Base-by-base conservation (phyloP, 2,797 vertebrate species). In the Orientallactaga sibirica region DNA sequence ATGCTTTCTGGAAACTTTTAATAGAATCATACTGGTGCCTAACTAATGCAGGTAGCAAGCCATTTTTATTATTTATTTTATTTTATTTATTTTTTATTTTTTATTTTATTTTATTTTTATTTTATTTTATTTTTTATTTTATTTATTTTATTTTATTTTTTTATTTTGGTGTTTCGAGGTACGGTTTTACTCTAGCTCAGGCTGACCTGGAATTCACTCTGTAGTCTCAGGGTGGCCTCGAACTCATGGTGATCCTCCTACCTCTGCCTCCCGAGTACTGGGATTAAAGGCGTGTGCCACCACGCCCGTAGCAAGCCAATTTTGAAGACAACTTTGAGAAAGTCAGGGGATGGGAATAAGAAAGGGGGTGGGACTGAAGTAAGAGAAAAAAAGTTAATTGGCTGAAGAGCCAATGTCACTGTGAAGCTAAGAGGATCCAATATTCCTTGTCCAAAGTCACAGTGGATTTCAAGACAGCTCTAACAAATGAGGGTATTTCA, bases 361-460 rank as follows among this genome's bases (percentile, higher is more conserved):
- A 97, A 92, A 79, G 95, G 10, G 93, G 94, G 74, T 88, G n/a
- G 62, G 82, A 68, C 27, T 20, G 80, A 25, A 33, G 29, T 22
- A n/a, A 64, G 19, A 93, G 91, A 92, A 94, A 87, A 94, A 29
- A n/a, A 70, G 33, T 67, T 41, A 66, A 25, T 52, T 85, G 71
- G 41, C 58, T 77, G 76, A 25, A 94, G 93, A 92, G 96, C 77
- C 92, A 86, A 93, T 96, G 90, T 91, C 97, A 96, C 95, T 94
- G 95, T 94, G 74, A 97, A 97, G 81, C 96, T 96, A 89, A 92
- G 97, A 96, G 97, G 93, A 98, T 94, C 95, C 88, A 94, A 2
- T 6, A 12, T 7, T 64, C 64, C 27, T 19, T 5, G 5, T 6
- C 14, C 14, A 20, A 58, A 12, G 43, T 93, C 25, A 86, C 24